A percentile compares a stretch with the other conserved stretches of the same genome.
Conservation (phyloP, 2,113 vertebrate genomes). For the Lagopus leucura region DNA sequence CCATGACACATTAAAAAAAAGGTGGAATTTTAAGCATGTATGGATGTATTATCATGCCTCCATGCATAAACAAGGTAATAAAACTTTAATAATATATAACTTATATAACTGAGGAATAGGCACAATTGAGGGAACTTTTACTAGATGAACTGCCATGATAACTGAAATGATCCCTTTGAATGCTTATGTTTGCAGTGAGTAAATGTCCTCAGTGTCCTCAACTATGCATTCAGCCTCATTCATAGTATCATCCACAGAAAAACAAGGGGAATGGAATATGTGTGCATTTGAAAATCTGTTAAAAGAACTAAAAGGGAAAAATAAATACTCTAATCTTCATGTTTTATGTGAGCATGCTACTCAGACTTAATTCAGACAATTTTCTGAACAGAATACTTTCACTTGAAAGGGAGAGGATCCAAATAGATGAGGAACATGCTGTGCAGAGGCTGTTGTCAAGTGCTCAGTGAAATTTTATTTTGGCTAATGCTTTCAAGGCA, state of each 20-base stretch:
- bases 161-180: neutral
- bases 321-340: too few relatives aligned
- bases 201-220: neutral
- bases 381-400: neutral
- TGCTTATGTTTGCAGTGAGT: neutral
- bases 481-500: neutral
- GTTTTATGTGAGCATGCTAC: neutral
- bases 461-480: neutral
- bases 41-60: neutral
- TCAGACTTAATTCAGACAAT: neutral
- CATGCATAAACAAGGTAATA: neutral
- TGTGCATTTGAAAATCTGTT: rapidly evolving
- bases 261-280: neutral
- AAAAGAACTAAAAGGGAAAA: neutral
- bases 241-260: neutral
- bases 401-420: neutral
- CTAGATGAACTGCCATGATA: neutral
- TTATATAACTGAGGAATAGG: too few relatives aligned
- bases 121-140: neutral
- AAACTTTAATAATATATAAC: neutral
- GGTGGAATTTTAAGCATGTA: neutral
- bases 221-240: neutral
- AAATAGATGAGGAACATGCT: neutral
- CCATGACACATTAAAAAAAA: neutral
- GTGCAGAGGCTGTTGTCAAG: neutral